Conservation (phyloP, 64 coral and sea anemone genomes). For the Montipora foliosa region DNA sequence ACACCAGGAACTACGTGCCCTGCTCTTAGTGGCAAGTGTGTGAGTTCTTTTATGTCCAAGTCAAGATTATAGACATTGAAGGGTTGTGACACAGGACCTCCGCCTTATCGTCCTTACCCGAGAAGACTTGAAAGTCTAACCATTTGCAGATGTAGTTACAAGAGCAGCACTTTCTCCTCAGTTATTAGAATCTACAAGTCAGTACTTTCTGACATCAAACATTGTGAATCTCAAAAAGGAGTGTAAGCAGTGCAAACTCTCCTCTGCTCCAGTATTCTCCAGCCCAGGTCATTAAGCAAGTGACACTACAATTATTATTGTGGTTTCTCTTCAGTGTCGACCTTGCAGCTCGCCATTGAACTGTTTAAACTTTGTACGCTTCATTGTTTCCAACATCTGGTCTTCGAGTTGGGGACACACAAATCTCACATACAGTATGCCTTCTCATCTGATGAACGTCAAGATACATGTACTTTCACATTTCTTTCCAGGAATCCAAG, state of each 20-base stretch:
- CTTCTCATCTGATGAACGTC: background rate
- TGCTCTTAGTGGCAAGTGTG: no score
- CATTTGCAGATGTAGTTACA: no score
- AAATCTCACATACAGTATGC: constrained; percentile 24
- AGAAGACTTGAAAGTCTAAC: no score
- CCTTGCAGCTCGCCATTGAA: constrained; percentile 29
- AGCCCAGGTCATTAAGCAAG: constrained; percentile 40
- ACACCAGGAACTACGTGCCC: no score
- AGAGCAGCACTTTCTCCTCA: no score
- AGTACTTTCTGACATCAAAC: constrained; percentile 16
- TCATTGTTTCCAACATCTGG: constrained; percentile 56
- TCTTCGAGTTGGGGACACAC: constrained; percentile 42
- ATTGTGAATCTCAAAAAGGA: constrained; percentile 27
- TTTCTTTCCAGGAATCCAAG: constrained; percentile 78
- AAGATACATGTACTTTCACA: background rate
- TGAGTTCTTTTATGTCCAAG: no score
- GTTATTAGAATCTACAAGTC: constrained; percentile 1
- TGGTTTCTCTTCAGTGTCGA: constrained; percentile 32
- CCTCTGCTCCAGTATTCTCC: constrained; percentile 23
- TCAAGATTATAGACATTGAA: no score
- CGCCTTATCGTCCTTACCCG: no score
- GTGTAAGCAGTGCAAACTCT: background rate
- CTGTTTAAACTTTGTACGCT: constrained; percentile 48
- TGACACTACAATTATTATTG: constrained; percentile 43
- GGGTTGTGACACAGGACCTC: no score